Conservation (phyloP, 1,140 invertebrate species). For the Eubasilissa regina region DNA sequence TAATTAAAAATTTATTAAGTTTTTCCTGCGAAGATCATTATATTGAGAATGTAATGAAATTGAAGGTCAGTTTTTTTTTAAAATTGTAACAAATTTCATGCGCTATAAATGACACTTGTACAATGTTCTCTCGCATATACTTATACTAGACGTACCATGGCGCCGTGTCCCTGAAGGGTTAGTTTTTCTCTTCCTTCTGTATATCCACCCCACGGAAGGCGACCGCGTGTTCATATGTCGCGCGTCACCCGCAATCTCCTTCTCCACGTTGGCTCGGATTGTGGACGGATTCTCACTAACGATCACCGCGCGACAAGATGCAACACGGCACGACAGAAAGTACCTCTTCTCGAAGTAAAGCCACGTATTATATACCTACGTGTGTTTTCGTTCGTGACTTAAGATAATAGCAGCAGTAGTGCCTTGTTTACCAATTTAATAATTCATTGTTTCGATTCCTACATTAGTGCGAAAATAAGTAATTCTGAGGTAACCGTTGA, state of each 20-base stretch:
- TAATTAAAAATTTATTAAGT: too few species aligned
- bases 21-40: too few species aligned
- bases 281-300: not conserved
- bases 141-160: not conserved
- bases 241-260: not conserved
- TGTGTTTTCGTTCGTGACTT: too few species aligned
- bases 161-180: not conserved
- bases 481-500: too few species aligned
- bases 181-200: conserved; percentile 28
- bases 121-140: not conserved
- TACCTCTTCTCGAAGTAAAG: not conserved
- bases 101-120: conserved; percentile 9
- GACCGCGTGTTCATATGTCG: conserved; percentile 32
- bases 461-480: too few species aligned
- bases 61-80: not conserved
- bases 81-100: not conserved
- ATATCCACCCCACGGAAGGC: conserved; percentile 26
- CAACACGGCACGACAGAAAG: not conserved
- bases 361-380: too few species aligned
- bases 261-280: not conserved
- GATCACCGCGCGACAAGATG: not conserved
- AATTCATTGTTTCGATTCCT: too few species aligned
- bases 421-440: too few species aligned
- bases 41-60: conserved; percentile 2
- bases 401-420: too few species aligned